Evolutionary conservation across 2,113 vertebrate genomes (phyloP).

Genomic region (Numida meleagris): DNA sequence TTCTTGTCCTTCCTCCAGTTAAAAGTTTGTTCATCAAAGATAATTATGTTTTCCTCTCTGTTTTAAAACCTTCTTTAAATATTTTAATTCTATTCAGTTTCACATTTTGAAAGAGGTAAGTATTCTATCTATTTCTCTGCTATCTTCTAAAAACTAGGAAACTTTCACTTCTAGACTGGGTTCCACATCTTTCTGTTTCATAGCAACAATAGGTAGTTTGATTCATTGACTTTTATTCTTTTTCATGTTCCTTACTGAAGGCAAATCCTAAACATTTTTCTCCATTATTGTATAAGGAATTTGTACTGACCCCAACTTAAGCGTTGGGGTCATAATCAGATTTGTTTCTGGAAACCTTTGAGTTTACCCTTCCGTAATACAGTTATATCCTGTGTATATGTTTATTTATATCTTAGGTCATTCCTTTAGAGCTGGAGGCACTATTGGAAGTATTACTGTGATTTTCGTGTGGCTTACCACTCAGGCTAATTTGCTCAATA

Average conservation of each 20-base stretch:
- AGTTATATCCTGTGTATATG: background rate
- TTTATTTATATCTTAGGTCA: background rate
- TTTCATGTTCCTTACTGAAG: background rate
- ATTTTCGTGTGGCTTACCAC: background rate
- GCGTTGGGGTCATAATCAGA: background rate
- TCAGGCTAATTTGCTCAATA: background rate
- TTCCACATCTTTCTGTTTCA: background rate
- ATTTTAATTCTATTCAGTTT: conserved; percentile 14
- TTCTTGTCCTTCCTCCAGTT: conserved; percentile 4
- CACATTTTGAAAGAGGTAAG: conserved; percentile 4
- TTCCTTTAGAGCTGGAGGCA: background rate
- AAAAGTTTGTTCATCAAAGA: background rate
- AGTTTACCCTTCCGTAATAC: background rate
- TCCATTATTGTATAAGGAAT: background rate
- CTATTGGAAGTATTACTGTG: background rate
- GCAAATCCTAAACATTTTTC: background rate
- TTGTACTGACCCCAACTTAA: background rate
- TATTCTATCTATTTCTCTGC: background rate
- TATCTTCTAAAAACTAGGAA: background rate
- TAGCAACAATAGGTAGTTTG: background rate
- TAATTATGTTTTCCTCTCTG: background rate
- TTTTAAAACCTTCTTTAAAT: conserved; percentile 5
- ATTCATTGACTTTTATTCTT: background rate
- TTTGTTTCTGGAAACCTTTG: background rate
- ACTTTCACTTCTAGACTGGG: background rate